Conservation (phyloP, 1,140 invertebrate species). For the Tyrophagus putrescentiae region DNA sequence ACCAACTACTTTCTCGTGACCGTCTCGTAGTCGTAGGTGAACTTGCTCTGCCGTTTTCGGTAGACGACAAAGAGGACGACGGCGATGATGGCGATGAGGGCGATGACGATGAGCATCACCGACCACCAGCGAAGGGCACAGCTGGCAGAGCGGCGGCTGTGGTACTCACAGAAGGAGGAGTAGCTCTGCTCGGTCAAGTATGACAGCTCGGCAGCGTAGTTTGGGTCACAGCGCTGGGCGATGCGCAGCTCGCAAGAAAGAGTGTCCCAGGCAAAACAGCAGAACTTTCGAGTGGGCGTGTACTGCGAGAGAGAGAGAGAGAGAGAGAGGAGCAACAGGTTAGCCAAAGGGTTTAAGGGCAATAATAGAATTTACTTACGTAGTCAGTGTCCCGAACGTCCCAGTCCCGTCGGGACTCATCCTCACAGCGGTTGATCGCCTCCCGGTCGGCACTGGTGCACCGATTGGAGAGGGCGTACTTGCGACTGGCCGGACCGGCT, state of each 20-base stretch:
- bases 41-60: not conserved
- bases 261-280: slow-evolving; percentile 16
- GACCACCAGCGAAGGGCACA: slow-evolving; percentile 18
- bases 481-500: too few species aligned
- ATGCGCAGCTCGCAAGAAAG: slow-evolving; percentile 6
- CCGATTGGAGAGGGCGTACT: not conserved
- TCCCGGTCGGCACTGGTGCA: slow-evolving; percentile 3
- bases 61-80: not conserved
- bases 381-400: not conserved
- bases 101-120: slow-evolving; percentile 6
- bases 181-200: slow-evolving; percentile 12
- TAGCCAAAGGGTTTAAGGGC: not conserved
- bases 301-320: not conserved
- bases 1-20: not conserved
- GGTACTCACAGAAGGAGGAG: slow-evolving; percentile 6
- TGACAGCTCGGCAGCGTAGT: not conserved
- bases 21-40: slow-evolving; percentile 6
- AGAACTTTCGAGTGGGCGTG: slow-evolving; percentile 3
- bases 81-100: not conserved
- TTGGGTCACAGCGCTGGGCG: slow-evolving; percentile 10
- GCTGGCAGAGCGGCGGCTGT: not conserved
- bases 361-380: not conserved
- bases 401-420: not conserved
- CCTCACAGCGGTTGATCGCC: not conserved
- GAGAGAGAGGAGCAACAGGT: too few species aligned